These are phyloP conservation scores for Hydractinia symbiolongicarpus DNA, from an alignment of 30 jellyfish, hydroid and myxozoan species.

Conservation along the genomic window DNA sequence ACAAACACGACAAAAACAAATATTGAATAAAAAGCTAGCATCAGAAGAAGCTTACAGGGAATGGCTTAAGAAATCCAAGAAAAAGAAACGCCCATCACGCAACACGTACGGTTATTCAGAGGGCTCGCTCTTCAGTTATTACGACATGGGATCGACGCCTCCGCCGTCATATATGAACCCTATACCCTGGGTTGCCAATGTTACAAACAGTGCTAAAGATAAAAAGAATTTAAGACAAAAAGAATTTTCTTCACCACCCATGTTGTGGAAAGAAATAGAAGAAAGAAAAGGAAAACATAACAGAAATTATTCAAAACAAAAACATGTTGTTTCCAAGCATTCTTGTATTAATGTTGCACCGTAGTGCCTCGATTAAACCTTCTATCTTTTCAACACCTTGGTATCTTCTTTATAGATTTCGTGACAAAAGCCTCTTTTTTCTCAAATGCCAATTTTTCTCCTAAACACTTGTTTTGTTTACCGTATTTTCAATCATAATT, in stretches of 20 bases:
- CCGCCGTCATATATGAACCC: constrained; percentile 61
- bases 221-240: background rate
- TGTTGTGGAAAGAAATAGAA: constrained; percentile 57
- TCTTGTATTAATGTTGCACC: constrained; percentile 1
- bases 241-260: constrained; percentile 56
- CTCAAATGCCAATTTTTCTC: no score
- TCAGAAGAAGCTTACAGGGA: constrained; percentile 34
- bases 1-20: constrained; percentile 1
- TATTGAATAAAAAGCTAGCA: constrained; percentile 5
- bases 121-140: background rate
- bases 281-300: constrained; percentile 4
- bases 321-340: background rate
- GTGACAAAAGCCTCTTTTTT: no score
- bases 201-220: background rate
- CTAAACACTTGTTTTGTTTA: no score
- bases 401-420: no score
- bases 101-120: background rate
- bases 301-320: background rate
- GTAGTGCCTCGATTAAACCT: no score
- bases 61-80: constrained; percentile 32
- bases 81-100: background rate
- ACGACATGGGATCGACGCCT: constrained; percentile 19
- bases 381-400: no score
- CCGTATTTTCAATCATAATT: no score
- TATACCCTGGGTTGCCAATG: constrained; percentile 47